Evolutionary conservation across 64 coral and sea anemone species (phyloP).

Genomic region (Pocillopora verrucosa): DNA sequence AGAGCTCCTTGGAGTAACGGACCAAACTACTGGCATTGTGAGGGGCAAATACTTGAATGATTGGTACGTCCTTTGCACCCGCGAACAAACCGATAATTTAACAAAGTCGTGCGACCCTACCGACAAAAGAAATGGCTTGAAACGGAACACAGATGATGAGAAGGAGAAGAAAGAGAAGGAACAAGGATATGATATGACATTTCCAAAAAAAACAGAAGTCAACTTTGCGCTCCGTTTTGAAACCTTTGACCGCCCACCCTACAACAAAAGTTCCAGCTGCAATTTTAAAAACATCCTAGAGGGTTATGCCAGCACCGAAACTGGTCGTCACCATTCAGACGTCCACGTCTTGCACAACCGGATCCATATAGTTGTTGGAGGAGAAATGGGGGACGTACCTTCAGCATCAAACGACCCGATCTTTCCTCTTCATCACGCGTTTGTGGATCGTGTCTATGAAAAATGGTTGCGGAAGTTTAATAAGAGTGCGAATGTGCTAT

Average conservation of each 20-base stretch:
- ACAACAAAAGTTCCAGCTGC: constrained; percentile 40
- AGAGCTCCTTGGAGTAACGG: constrained; percentile 51
- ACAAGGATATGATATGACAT: constrained; percentile 9
- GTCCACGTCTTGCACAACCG: constrained; percentile 41
- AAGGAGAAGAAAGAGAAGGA: neutral
- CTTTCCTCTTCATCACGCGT: constrained; percentile 51
- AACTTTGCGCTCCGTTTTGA: constrained; percentile 59
- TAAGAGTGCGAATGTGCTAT: constrained; percentile 30
- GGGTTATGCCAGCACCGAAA: constrained; percentile 36
- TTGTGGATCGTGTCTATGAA: constrained; percentile 57
- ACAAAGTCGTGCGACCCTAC: neutral
- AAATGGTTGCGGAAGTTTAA: constrained; percentile 59
- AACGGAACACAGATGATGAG: neutral
- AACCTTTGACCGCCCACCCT: constrained; percentile 39
- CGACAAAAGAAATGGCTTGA: neutral
- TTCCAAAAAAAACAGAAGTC: constrained; percentile 56
- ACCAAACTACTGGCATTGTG: constrained; percentile 18
- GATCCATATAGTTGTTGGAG: constrained; percentile 33
- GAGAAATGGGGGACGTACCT: constrained; percentile 47
- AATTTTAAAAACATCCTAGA: constrained; percentile 60
- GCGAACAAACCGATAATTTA: neutral
- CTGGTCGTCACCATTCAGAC: constrained; percentile 27
- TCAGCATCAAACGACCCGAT: constrained; percentile 51
- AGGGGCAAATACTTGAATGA: constrained; percentile 55
- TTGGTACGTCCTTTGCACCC: constrained; percentile 52